phyloP scores from a whole-genome alignment of 2,797 vertebrate species.

The Orientallactaga sibirica region DNA sequence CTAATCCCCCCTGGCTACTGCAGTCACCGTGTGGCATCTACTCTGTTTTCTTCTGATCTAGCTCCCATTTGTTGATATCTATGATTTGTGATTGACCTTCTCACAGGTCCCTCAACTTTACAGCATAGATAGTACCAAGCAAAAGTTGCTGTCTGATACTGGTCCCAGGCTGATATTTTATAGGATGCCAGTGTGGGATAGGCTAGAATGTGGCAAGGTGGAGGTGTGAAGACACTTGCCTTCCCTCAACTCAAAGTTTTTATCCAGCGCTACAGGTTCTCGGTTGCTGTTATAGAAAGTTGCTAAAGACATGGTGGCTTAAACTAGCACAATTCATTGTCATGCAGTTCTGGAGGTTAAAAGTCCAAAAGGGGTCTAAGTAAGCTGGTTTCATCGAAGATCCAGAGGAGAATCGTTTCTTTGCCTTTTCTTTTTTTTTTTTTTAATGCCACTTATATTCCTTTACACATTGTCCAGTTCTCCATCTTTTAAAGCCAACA shows the following conservation, averaged over 20 bases:
- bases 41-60: neutral
- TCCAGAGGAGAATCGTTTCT: neutral
- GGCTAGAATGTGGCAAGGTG: neutral
- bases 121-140: neutral
- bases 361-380: neutral
- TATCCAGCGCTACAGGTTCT: neutral
- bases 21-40: neutral
- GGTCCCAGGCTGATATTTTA: neutral
- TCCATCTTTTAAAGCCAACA: neutral
- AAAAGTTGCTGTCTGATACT: neutral
- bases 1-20: neutral
- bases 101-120: neutral
- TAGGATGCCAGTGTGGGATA: neutral
- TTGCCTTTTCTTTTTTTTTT: neutral
- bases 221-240: neutral
- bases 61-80: neutral
- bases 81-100: neutral
- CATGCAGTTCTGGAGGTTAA: neutral
- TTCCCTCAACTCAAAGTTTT: neutral
- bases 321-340: neutral
- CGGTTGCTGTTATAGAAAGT: neutral
- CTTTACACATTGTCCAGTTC: neutral
- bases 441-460: neutral
- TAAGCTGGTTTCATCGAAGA: neutral
- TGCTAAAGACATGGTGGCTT: neutral